Evolutionary conservation across 2,888 invertebrate genomes (phyloP).

Genomic region (Seira musarum): DNA sequence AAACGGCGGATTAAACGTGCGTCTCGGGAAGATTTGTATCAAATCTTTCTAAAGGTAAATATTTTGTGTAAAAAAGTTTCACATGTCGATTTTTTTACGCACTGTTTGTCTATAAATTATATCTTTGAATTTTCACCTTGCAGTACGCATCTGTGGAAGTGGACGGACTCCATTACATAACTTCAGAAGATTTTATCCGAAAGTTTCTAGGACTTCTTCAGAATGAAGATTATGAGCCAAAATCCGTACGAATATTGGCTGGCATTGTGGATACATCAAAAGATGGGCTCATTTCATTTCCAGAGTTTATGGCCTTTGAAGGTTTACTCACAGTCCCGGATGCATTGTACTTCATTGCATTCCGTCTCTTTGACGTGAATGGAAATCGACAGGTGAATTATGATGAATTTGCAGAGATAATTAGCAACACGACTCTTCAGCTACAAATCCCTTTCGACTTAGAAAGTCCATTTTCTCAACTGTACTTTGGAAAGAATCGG

Average conservation of each 20-base stretch:
- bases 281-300: conserved; percentile 71
- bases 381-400: conserved; percentile 76
- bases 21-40: conserved; percentile 43
- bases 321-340: conserved; percentile 72
- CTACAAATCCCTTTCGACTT: conserved; percentile 76
- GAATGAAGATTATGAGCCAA: conserved; percentile 73
- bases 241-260: conserved; percentile 74
- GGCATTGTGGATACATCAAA: conserved; percentile 72
- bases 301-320: conserved; percentile 56
- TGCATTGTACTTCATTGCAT: conserved; percentile 76
- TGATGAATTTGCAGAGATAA: conserved; percentile 75
- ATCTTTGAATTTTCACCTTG: no score
- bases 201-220: conserved; percentile 74
- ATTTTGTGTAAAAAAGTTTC: no score
- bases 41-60: conserved; percentile 49
- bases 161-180: conserved; percentile 75
- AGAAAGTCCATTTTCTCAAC: conserved; percentile 75
- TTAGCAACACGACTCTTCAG: conserved; percentile 75
- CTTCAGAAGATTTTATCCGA: conserved; percentile 75
- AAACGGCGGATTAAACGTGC: conserved; percentile 47
- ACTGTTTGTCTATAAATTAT: no score
- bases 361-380: conserved; percentile 77
- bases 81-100: no score
- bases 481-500: conserved; percentile 76
- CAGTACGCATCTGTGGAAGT: conserved; percentile 74